These are phyloP conservation scores for Schizaphis graminum DNA, from an alignment of 2,888 invertebrate species.

Conservation along the genomic window DNA sequence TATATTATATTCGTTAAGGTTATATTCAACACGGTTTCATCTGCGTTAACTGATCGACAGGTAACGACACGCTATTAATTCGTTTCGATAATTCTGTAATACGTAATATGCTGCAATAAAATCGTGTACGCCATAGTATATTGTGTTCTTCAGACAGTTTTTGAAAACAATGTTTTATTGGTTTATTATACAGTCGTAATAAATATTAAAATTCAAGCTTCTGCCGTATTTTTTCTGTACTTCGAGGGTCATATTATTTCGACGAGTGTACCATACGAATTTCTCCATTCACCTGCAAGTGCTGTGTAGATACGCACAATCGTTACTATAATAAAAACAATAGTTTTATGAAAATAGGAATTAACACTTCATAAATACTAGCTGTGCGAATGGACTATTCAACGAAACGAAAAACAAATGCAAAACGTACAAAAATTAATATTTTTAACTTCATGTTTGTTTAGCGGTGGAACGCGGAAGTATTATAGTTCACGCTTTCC, in stretches of 20 bases:
- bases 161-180: background rate
- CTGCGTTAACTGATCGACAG: background rate
- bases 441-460: background rate
- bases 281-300: background rate
- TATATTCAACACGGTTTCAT: background rate
- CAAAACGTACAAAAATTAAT: background rate
- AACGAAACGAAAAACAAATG: background rate
- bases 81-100: background rate
- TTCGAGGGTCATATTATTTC: background rate
- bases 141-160: background rate
- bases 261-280: background rate
- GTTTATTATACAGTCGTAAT: background rate
- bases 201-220: background rate
- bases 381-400: background rate
- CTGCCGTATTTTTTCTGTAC: background rate
- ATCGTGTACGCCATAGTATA: background rate
- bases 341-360: background rate
- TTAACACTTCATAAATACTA: background rate
- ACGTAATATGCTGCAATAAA: background rate
- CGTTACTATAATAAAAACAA: background rate
- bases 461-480: background rate
- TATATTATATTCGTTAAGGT: background rate
- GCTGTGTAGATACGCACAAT: background rate
- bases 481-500: background rate
- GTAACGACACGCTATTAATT: background rate